phyloP scores from a whole-genome alignment of 2,113 vertebrate species.

The Phasianus colchicus region DNA sequence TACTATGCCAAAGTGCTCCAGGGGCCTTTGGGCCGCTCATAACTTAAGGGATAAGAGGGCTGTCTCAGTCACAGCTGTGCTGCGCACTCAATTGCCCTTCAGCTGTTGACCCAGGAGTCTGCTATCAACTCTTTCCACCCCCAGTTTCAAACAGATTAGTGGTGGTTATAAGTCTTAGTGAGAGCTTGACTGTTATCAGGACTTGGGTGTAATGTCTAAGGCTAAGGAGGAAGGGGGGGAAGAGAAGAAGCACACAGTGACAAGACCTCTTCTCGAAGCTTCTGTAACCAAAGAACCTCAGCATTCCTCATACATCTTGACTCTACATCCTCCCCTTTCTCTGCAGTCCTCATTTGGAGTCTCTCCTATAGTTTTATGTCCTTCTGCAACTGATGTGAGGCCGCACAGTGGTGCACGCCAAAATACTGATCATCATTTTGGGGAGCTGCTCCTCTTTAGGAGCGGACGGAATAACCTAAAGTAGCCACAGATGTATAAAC shows the following conservation, averaged over 20 bases:
- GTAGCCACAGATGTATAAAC: background rate
- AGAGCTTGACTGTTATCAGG: background rate
- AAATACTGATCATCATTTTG: too few relatives aligned
- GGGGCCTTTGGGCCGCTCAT: too few relatives aligned
- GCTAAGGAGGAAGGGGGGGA: background rate
- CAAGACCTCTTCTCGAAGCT: background rate
- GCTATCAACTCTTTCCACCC: background rate
- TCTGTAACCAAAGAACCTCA: background rate
- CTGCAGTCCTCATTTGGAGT: background rate
- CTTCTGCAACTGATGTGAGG: background rate
- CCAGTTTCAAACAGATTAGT: background rate
- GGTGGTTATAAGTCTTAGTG: background rate
- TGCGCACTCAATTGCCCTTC: background rate
- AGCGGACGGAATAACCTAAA: background rate
- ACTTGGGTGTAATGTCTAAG: background rate
- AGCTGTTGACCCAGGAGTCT: background rate
- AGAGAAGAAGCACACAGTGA: background rate
- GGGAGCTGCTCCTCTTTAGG: background rate
- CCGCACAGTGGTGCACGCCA: too few relatives aligned
- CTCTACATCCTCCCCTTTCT: background rate
- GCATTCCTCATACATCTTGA: background rate
- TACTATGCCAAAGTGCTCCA: background rate
- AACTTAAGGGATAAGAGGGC: background rate
- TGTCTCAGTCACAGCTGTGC: background rate
- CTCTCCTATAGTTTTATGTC: background rate